Conservation (phyloP, 2,888 invertebrate species). For the Leptura quadrifasciata region DNA sequence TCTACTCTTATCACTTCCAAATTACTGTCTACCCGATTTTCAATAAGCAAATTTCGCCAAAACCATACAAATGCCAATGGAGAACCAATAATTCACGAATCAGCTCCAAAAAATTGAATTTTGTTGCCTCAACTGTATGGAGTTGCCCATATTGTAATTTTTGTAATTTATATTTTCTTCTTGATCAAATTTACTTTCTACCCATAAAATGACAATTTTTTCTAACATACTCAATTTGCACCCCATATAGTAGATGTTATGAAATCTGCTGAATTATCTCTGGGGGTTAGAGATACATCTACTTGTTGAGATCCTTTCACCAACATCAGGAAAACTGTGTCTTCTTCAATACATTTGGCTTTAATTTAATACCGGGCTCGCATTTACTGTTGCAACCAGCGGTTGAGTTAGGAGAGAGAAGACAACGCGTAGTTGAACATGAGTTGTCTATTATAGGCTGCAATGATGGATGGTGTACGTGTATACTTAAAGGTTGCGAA, state of each 20-base stretch:
- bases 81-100: slow-evolving; percentile 92
- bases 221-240: slow-evolving; percentile 94
- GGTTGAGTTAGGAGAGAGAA: slow-evolving; percentile 85
- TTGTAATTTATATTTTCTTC: slow-evolving; percentile 78
- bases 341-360: slow-evolving; percentile 89
- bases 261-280: slow-evolving; percentile 85
- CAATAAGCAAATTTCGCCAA: slow-evolving; percentile 94
- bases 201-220: slow-evolving; percentile 90
- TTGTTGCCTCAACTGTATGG: slow-evolving; percentile 91
- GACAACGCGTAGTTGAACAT: slow-evolving; percentile 84
- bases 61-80: slow-evolving; percentile 98
- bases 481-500: slow-evolving; percentile 95
- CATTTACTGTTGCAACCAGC: slow-evolving; percentile 92
- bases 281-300: slow-evolving; percentile 86
- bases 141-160: slow-evolving; percentile 84
- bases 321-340: slow-evolving; percentile 91
- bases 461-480: slow-evolving; percentile 94
- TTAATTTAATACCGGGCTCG: slow-evolving; percentile 86
- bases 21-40: slow-evolving; percentile 91
- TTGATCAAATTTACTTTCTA: slow-evolving; percentile 86
- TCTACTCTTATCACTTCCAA: slow-evolving; percentile 92
- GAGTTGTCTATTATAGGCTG: slow-evolving; percentile 89
- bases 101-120: slow-evolving; percentile 86
- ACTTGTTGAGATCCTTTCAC: slow-evolving; percentile 93
- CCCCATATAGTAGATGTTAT: slow-evolving; percentile 92